phyloP scores from a whole-genome alignment of 2,888 invertebrate species.

The Rhogogaster chlorosoma region DNA sequence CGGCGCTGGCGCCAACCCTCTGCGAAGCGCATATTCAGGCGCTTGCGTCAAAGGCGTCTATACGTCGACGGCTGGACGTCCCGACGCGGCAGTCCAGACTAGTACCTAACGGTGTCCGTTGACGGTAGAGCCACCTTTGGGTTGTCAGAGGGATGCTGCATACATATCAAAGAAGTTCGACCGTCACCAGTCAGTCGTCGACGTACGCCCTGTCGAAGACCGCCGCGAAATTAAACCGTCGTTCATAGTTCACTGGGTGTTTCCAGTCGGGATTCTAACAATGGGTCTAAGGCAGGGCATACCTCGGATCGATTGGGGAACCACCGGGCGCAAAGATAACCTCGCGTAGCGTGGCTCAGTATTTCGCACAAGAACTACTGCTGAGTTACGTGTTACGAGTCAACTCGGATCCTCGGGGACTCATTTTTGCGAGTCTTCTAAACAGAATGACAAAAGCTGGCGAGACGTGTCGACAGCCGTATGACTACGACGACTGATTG shows the following conservation, averaged over 20 bases:
- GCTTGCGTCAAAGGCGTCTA: slow-evolving; percentile 65
- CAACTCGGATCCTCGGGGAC: slow-evolving; percentile 7
- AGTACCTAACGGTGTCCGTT: slow-evolving; percentile 71
- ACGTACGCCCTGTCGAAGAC: slow-evolving; percentile 26
- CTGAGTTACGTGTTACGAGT: not conserved
- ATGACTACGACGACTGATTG: not conserved
- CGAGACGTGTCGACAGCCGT: not conserved
- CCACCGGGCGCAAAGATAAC: slow-evolving; percentile 63
- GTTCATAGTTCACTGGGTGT: slow-evolving; percentile 41
- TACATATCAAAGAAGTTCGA: slow-evolving; percentile 45
- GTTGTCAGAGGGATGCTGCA: slow-evolving; percentile 56
- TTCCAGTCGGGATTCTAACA: slow-evolving; percentile 59
- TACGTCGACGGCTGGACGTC: slow-evolving; percentile 72
- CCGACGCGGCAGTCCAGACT: slow-evolving; percentile 68
- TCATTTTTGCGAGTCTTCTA: not conserved
- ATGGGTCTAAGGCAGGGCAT: slow-evolving; percentile 73
- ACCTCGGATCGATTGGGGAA: slow-evolving; percentile 74
- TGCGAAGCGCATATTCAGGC: slow-evolving; percentile 44
- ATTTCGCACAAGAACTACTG: slow-evolving; percentile 12
- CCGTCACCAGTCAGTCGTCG: slow-evolving; percentile 10
- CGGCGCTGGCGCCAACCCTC: slow-evolving; percentile 18
- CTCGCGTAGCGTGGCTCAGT: slow-evolving; percentile 52
- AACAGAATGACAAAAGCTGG: not conserved
- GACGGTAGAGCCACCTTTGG: slow-evolving; percentile 63
- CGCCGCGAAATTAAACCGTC: slow-evolving; percentile 27